Conservation (phyloP, 1,140 invertebrate species). For the Neoseiulus cucumeris region DNA sequence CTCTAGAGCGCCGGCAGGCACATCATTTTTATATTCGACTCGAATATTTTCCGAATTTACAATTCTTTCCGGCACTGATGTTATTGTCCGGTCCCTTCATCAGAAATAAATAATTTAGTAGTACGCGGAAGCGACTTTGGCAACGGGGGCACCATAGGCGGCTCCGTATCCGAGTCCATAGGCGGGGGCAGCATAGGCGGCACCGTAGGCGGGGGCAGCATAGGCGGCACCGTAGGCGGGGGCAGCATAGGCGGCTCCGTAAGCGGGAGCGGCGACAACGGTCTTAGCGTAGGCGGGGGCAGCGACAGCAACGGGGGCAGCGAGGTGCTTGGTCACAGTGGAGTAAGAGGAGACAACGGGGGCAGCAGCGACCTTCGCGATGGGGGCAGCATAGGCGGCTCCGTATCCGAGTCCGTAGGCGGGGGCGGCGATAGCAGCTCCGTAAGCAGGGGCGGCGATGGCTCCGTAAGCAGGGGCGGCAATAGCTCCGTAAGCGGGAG, state of each 20-base stretch:
- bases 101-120: no score
- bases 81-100: no score
- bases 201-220: background rate
- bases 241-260: background rate
- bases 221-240: background rate
- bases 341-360: constrained; percentile 1
- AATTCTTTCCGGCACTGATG: no score
- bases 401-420: background rate
- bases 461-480: background rate
- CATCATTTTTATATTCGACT: no score
- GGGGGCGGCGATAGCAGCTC: background rate
- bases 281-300: background rate
- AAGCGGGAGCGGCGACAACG: background rate
- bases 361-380: constrained; percentile 3
- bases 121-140: background rate
- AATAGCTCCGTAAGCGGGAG: background rate
- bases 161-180: background rate
- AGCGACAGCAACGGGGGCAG: background rate
- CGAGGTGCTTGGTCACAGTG: background rate
- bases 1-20: no score
- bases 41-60: no score
- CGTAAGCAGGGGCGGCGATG: background rate
- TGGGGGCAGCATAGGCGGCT: background rate
- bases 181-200: background rate
- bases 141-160: background rate